Conservation (phyloP, 1,140 invertebrate species). For the Apis cerana region DNA sequence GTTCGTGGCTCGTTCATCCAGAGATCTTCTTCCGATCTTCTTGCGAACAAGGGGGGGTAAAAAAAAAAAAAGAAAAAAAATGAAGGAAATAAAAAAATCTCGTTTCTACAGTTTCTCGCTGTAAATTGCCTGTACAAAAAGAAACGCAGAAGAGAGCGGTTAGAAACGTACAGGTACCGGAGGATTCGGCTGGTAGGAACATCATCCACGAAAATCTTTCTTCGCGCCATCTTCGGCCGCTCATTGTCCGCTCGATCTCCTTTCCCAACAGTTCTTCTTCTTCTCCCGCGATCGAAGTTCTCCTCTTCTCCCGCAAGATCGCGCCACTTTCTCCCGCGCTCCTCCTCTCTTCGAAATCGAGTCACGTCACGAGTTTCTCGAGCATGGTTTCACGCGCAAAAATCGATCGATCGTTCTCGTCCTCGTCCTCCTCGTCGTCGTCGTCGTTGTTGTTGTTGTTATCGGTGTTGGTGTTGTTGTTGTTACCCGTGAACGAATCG, state of each 20-base stretch:
- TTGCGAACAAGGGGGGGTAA: background rate
- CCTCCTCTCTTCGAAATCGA: background rate
- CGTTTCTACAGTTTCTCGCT: too few relatives aligned
- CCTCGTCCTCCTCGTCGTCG: background rate
- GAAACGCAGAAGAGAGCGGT: slow-evolving; percentile 32
- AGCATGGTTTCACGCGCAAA: background rate
- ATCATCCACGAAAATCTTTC: too few relatives aligned
- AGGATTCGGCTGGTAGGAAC: slow-evolving; percentile 9
- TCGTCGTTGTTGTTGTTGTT: background rate
- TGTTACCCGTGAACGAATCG: background rate
- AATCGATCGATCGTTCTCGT: background rate
- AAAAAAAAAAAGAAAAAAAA: too few relatives aligned
- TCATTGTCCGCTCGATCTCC: background rate
- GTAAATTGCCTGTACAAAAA: background rate
- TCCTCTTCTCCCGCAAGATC: too few relatives aligned
- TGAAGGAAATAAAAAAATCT: too few relatives aligned
- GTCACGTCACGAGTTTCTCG: background rate
- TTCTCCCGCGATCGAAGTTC: too few relatives aligned
- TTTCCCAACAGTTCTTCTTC: too few relatives aligned
- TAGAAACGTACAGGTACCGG: slow-evolving; percentile 26
- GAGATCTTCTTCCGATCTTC: too few relatives aligned
- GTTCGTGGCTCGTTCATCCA: too few relatives aligned
- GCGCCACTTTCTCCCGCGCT: too few relatives aligned
- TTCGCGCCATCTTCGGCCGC: too few relatives aligned
- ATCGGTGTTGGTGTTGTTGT: background rate